These are phyloP conservation scores for Protodeltote pygarga DNA, from an alignment of 2,888 invertebrate species.

Conservation along the genomic window DNA sequence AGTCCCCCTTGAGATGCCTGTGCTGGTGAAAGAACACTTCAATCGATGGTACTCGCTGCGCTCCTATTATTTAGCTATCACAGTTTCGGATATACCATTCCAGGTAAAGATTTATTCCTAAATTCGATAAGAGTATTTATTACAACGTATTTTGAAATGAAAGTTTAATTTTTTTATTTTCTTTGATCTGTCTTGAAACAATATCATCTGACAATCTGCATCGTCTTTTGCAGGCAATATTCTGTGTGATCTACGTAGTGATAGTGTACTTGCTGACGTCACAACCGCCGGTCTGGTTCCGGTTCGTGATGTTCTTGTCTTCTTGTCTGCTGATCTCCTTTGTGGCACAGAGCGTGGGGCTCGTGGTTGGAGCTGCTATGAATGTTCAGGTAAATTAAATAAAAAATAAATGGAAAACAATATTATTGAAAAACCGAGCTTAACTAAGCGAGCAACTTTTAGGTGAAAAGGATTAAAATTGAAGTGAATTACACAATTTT, in stretches of 20 bases:
- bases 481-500: too few relatives aligned
- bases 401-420: too few relatives aligned
- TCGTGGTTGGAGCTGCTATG: constrained; percentile 98
- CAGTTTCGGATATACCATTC: constrained; percentile 98
- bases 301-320: constrained; percentile 95
- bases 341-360: constrained; percentile 97
- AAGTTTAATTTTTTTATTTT: too few relatives aligned
- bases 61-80: constrained; percentile 98
- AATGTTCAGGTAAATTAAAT: constrained; percentile 93
- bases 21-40: constrained; percentile 97
- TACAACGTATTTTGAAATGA: too few relatives aligned
- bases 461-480: too few relatives aligned
- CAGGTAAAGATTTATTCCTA: constrained; percentile 88
- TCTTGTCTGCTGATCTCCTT: constrained; percentile 96
- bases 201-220: neutral
- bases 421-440: too few relatives aligned
- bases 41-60: constrained; percentile 98
- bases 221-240: constrained; percentile 91
- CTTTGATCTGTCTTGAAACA: neutral
- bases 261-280: constrained; percentile 98
- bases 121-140: too few relatives aligned
- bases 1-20: constrained; percentile 98
- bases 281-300: constrained; percentile 93
- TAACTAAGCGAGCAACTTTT: too few relatives aligned
- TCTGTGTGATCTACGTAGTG: constrained; percentile 96